Conservation (phyloP, 2,888 invertebrate genomes). For the Eilema caniola region DNA sequence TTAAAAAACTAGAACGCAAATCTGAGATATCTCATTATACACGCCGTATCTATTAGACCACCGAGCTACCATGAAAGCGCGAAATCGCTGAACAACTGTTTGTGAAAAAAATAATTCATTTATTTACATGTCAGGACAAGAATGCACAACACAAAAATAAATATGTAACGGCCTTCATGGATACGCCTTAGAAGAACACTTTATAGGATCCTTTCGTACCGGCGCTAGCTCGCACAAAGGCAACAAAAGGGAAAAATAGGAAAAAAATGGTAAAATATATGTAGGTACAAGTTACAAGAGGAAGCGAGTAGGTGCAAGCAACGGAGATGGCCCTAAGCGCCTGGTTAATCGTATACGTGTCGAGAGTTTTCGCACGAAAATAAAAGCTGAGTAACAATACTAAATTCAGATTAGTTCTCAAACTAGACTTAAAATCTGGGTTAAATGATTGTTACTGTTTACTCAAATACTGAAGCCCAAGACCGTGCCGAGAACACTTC, state of each 20-base stretch:
- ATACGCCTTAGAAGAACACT: conserved; percentile 79
- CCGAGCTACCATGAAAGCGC: conserved; percentile 79
- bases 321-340: no score
- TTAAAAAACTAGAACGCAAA: conserved; percentile 25
- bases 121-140: conserved; percentile 83
- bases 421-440: no score
- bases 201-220: conserved; percentile 79
- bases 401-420: no score
- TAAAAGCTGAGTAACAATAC: no score
- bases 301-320: conserved; percentile 24
- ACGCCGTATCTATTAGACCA: conserved; percentile 23
- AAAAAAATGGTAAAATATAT: conserved; percentile 67
- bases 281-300: conserved; percentile 48
- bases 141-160: conserved; percentile 85
- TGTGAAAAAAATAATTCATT: conserved; percentile 75
- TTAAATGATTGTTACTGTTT: no score
- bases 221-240: conserved; percentile 85
- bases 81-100: conserved; percentile 69
- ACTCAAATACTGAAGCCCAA: no score
- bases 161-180: conserved; percentile 83
- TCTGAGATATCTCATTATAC: conserved; percentile 28
- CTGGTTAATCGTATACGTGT: no score
- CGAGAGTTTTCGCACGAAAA: no score
- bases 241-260: conserved; percentile 78
- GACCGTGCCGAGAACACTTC: no score